Base-by-base conservation (phyloP, 1,140 invertebrate species). In the Geopemphigus sp. region DNA sequence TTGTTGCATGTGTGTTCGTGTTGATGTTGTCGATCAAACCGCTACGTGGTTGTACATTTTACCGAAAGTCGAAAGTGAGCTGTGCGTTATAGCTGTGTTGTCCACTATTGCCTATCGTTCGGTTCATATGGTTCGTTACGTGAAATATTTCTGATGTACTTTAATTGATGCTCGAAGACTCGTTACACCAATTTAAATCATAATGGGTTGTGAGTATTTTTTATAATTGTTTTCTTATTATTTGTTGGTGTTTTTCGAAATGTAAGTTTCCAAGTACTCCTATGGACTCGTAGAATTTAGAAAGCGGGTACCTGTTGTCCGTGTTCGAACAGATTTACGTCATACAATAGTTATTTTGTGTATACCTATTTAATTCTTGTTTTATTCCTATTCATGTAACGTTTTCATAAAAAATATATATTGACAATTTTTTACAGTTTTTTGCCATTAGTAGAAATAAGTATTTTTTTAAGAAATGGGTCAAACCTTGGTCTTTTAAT, bases 1-100 rank as follows among this genome's bases (percentile, higher is more conserved):
- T 78, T n/a, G n/a, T n/a, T 78, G 57, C 74, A 78, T 78, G 74
- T 78, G 74, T 78, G 57, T 78, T 78, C 74, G 74, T 78, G 74
- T 78, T 78, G 57, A 78, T 61, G 74, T 78, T 78, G 56, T 78
- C 68, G 47, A 24, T 59, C 74, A 50, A 78, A 22, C 74, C 74
- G 74, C 74, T 78, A 78, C 74, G 74, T 78, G 74, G 74, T 78
- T 78, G 74, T 57, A 57, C 64, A 54, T 76, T 74, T 22, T 12
- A 61, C 54, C 10, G 5, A 59, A 59, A 22, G 56, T 22, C 5
- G 54, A 78, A 78, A 59, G 74, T 59, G 8, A 78, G 63, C 56
- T 26, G 74, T 78, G 26, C 8, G 14, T n/a, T 29, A n/a, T 19
- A 11, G 39, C 22, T 17, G 57, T 78, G 56, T 22, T 50, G 70